Evolutionary conservation across 2,797 vertebrate species (phyloP).

Genomic region (Eulemur rubriventer): DNA sequence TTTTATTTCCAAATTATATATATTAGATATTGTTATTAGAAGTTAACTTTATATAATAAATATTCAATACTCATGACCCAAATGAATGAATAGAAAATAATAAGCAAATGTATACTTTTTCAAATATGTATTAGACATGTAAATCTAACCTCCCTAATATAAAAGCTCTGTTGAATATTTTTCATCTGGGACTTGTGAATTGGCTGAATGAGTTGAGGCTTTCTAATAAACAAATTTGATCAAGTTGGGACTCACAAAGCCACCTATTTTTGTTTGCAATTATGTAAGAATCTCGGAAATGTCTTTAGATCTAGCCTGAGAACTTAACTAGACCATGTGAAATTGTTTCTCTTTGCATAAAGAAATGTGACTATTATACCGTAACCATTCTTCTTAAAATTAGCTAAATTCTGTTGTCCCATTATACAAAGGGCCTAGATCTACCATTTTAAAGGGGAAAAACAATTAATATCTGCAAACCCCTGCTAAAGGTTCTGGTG

Average conservation of each 20-base stretch:
- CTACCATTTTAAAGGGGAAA: background rate
- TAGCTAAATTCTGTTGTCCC: background rate
- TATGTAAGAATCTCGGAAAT: background rate
- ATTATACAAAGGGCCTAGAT: background rate
- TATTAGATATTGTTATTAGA: background rate
- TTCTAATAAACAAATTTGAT: background rate
- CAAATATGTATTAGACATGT: background rate
- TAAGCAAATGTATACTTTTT: background rate
- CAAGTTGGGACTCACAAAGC: background rate
- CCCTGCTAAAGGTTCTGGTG: background rate
- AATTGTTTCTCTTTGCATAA: slow-evolving; percentile 39
- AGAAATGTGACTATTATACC: background rate
- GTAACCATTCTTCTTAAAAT: background rate
- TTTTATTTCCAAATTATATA: background rate
- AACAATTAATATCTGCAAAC: background rate
- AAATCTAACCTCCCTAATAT: background rate
- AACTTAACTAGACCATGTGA: background rate
- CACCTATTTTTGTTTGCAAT: background rate
- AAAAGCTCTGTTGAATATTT: background rate
- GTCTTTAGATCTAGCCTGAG: background rate
- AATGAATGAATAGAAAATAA: background rate
- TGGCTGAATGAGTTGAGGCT: background rate
- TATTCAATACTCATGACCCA: background rate
- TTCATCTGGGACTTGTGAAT: background rate
- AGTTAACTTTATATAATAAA: background rate